Evolutionary conservation across 2,888 invertebrate genomes (phyloP).

Genomic region (Ischnura elegans): DNA sequence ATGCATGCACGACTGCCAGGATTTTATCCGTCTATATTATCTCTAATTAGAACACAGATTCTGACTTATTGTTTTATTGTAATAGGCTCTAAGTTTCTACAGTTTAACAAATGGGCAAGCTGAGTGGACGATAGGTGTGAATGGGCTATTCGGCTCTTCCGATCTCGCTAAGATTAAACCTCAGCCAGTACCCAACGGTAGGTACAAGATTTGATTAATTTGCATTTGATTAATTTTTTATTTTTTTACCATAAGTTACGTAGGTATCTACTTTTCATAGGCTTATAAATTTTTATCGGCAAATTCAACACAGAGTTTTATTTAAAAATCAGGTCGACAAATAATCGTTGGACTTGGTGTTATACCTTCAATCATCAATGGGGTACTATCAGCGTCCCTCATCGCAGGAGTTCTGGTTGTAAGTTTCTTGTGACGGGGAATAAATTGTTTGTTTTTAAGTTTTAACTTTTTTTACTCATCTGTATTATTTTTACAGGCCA

Average conservation of each 20-base stretch:
- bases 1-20: too few species aligned
- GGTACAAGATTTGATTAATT: too few species aligned
- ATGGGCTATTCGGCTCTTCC: not conserved
- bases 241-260: not conserved
- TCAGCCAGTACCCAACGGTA: not conserved
- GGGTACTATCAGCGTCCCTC: not conserved
- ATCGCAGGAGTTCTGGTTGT: not conserved
- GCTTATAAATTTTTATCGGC: not conserved
- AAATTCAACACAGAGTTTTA: not conserved
- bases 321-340: not conserved
- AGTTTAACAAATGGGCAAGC: not conserved
- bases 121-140: not conserved
- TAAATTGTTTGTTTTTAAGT: not conserved
- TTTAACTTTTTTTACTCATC: not conserved
- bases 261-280: not conserved
- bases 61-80: not conserved
- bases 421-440: not conserved
- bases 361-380: not conserved
- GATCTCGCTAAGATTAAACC: not conserved
- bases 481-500: constrained; percentile 7
- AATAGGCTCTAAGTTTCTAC: constrained; percentile 41
- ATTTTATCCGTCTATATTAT: too few species aligned
- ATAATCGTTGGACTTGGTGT: not conserved
- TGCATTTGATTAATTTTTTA: not conserved
- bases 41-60: too few species aligned